A percentile compares a stretch with the other conserved stretches of the same genome.
phyloP scores from a whole-genome alignment of 1,140 invertebrate species.

The Drosophila suzukii region DNA sequence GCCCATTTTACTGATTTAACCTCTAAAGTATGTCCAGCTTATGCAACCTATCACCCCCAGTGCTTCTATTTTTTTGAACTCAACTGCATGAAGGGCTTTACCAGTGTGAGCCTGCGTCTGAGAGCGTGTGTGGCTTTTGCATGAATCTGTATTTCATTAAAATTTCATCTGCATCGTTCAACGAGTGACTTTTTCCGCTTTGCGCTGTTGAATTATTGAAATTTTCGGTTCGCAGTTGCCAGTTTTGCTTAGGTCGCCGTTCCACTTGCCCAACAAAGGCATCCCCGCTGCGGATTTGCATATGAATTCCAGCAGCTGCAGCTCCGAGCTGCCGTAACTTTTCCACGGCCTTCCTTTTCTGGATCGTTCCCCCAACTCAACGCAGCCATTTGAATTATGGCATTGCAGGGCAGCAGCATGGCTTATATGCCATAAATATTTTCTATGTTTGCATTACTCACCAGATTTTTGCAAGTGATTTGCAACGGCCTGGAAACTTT shows the following conservation, averaged over 20 bases:
- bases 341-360: conserved; percentile 22
- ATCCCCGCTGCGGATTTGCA: conserved; percentile 60
- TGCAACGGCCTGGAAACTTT: conserved; percentile 76
- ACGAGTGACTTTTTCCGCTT: conserved; percentile 83
- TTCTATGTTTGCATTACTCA: conserved; percentile 79
- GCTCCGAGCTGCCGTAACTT: conserved; percentile 44
- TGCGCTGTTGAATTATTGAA: conserved; percentile 83
- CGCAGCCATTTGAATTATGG: conserved; percentile 76
- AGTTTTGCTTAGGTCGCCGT: conserved; percentile 55
- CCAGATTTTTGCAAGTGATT: conserved; percentile 76
- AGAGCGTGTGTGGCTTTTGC: conserved; percentile 57
- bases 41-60: not conserved
- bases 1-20: too few species aligned
- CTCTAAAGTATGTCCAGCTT: not conserved
- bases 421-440: conserved; percentile 80
- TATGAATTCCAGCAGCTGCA: conserved; percentile 75
- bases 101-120: conserved; percentile 23
- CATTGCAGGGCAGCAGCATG: conserved; percentile 74
- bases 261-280: conserved; percentile 56
- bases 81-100: conserved; percentile 15
- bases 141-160: conserved; percentile 83
- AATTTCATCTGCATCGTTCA: conserved; percentile 83
- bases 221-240: conserved; percentile 77
- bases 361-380: conserved; percentile 36
- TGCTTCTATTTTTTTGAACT: not conserved